These are phyloP conservation scores for Cossypha dichroa DNA, from an alignment of 2,797 vertebrate genomes.

Conservation along the genomic window DNA sequence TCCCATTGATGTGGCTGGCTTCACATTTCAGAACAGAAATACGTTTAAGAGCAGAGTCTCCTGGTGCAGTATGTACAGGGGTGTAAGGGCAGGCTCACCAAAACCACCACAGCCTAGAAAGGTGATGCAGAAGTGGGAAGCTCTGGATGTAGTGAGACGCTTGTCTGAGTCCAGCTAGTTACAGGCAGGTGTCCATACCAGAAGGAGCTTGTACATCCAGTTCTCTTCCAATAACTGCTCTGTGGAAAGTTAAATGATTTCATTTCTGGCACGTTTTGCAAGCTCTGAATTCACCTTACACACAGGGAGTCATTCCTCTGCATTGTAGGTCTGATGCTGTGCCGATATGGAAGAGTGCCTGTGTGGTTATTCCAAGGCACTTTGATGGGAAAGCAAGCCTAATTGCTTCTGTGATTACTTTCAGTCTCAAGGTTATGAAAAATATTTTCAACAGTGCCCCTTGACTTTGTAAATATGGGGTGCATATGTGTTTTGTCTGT, in stretches of 20 bases:
- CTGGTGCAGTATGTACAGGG: not conserved
- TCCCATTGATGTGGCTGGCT: not conserved
- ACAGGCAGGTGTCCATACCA: constrained; percentile 6
- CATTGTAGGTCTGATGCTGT: constrained; percentile 67
- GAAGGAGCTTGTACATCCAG: constrained; percentile 35
- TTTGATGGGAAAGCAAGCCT: constrained; percentile 57
- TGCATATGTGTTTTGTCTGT: constrained; percentile 72
- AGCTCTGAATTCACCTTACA: constrained; percentile 40
- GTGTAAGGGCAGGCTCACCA: not conserved
- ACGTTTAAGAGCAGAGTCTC: not conserved
- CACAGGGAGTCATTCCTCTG: constrained; percentile 38
- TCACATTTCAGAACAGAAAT: not conserved
- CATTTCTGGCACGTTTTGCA: not conserved
- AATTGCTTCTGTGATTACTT: constrained; percentile 54
- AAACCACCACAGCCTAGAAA: not conserved
- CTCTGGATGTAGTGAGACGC: not conserved
- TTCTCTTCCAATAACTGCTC: not conserved
- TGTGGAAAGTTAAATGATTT: constrained; percentile 51
- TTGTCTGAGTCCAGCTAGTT: not conserved
- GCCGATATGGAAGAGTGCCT: constrained; percentile 61
- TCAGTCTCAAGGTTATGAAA: constrained; percentile 66
- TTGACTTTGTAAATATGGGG: constrained; percentile 68
- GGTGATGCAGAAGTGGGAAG: not conserved
- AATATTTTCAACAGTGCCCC: constrained; percentile 59
- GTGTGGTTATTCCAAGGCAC: constrained; percentile 28